Evolutionary conservation across 2,113 vertebrate genomes (phyloP).

Genomic region (Brachionichthys hirsutus): DNA sequence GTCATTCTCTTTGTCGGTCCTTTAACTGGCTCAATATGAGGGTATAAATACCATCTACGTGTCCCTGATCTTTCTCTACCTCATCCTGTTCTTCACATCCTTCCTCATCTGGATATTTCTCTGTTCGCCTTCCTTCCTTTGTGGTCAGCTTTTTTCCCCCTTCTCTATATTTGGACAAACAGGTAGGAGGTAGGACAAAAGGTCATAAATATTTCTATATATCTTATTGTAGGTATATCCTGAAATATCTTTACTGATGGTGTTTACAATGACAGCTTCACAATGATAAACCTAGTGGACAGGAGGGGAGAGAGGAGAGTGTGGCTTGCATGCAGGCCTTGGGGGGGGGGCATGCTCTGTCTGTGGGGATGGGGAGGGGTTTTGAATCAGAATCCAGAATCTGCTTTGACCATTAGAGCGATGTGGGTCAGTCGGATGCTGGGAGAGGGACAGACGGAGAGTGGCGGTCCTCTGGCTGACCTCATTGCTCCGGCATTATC

Average conservation of each 20-base stretch:
- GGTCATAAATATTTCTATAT: conserved; percentile 49
- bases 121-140: conserved; percentile 68
- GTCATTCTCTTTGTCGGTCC: conserved; percentile 44
- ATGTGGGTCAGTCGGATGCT: conserved; percentile 60
- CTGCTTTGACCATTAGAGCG: conserved; percentile 47
- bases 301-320: conserved; percentile 11
- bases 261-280: conserved; percentile 25
- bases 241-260: conserved; percentile 30
- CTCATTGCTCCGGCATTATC: conserved; percentile 62
- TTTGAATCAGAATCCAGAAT: conserved; percentile 41
- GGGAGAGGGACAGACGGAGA: conserved; percentile 25
- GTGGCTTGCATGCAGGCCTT: conserved; percentile 25
- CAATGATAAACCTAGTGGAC: conserved; percentile 25
- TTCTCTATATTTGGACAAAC: conserved; percentile 26
- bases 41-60: conserved; percentile 68
- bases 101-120: conserved; percentile 57
- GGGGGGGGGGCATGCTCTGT: conserved; percentile 17
- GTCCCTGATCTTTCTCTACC: conserved; percentile 53
- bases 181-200: conserved; percentile 29
- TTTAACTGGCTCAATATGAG: conserved; percentile 25
- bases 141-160: conserved; percentile 17
- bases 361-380: conserved; percentile 1
- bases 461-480: conserved; percentile 33
- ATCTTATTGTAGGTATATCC: neutral
- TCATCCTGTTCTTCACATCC: conserved; percentile 68